Conservation (phyloP, 2,888 invertebrate genomes). For the Teleogryllus oceanicus region DNA sequence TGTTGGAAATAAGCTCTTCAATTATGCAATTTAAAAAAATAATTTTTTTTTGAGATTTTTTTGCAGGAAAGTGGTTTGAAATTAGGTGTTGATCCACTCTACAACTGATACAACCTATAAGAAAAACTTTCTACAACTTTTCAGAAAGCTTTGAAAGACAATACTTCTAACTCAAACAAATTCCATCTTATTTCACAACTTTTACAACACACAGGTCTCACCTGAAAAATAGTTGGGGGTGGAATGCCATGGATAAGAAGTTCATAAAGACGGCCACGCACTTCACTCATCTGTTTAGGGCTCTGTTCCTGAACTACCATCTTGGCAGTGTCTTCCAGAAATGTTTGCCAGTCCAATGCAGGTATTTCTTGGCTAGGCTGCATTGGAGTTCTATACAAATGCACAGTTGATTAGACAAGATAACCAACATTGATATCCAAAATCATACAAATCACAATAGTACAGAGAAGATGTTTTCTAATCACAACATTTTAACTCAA, state of each 20-base stretch:
- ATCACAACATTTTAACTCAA: too few species aligned
- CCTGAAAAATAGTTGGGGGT: conserved; percentile 83
- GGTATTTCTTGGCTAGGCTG: conserved; percentile 70
- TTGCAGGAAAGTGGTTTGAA: too few species aligned
- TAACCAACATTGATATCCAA: background rate
- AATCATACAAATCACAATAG: background rate
- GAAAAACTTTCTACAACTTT: too few species aligned
- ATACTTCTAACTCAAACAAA: background rate
- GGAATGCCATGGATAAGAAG: conserved; percentile 92
- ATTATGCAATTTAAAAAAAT: too few species aligned
- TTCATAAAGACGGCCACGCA: conserved; percentile 87
- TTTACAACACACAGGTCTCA: conserved; percentile 40
- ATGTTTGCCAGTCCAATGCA: conserved; percentile 93
- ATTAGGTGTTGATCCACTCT: too few species aligned
- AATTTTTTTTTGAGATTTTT: too few species aligned
- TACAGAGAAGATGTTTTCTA: conserved; percentile 25
- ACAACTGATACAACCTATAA: too few species aligned
- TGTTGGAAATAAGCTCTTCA: too few species aligned
- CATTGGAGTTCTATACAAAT: conserved; percentile 66
- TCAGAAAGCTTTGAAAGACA: background rate
- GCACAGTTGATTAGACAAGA: background rate
- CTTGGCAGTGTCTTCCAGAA: conserved; percentile 78
- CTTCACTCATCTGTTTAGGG: conserved; percentile 76
- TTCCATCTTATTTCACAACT: background rate
- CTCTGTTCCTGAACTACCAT: conserved; percentile 84